These are phyloP conservation scores for Lasioglossum morio DNA, from an alignment of 2,888 invertebrate species.

Conservation along the genomic window DNA sequence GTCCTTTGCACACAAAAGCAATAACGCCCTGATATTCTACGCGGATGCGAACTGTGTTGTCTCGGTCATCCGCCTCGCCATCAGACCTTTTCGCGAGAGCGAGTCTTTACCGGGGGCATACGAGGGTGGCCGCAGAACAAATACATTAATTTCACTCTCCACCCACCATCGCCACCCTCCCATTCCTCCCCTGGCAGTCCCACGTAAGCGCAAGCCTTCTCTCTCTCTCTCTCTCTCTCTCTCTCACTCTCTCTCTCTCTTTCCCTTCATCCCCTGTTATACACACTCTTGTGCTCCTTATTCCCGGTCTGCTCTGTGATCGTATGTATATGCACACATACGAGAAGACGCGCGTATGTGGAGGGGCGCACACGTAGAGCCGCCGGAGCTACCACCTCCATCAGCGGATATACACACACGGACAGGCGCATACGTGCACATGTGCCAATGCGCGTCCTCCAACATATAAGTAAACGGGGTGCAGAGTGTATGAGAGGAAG, in stretches of 20 bases:
- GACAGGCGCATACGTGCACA: conserved; percentile 62
- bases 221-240: not conserved
- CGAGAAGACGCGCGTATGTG: conserved; percentile 33
- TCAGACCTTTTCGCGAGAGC: conserved; percentile 72
- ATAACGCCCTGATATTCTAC: conserved; percentile 75
- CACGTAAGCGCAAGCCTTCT: conserved; percentile 23
- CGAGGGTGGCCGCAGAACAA: conserved; percentile 83
- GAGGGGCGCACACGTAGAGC: conserved; percentile 16
- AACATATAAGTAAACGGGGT: conserved; percentile 83
- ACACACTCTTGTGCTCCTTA: conserved; percentile 22
- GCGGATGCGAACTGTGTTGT: conserved; percentile 68
- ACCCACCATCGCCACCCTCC: conserved; percentile 62
- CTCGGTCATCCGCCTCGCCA: conserved; percentile 71
- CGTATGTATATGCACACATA: conserved; percentile 59
- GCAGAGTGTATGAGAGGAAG: conserved; percentile 75
- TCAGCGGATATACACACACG: conserved; percentile 36
- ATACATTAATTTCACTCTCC: conserved; percentile 83
- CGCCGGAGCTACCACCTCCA: conserved; percentile 55
- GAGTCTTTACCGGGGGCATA: conserved; percentile 76
- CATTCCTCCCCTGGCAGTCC: conserved; percentile 14
- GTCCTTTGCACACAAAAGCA: conserved; percentile 77
- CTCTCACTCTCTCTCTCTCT: not conserved
- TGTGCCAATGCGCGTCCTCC: conserved; percentile 78
- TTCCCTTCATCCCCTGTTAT: conserved; percentile 9
- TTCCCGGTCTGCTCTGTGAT: conserved; percentile 36